Evolutionary conservation across 2,113 vertebrate species (phyloP).

Genomic region (Nothoprocta perdicaria): DNA sequence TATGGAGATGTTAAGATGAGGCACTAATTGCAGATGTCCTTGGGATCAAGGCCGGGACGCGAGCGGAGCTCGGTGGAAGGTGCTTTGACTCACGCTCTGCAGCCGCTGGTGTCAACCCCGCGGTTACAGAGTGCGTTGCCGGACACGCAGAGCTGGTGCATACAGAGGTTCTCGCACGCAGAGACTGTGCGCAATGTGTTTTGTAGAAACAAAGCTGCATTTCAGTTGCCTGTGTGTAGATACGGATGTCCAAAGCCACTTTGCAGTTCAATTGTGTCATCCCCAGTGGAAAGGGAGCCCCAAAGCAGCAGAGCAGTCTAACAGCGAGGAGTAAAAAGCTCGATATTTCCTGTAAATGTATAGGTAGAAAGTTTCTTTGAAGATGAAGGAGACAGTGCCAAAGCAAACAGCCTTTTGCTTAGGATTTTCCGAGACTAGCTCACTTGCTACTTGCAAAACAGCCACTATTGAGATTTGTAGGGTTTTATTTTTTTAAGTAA

Average conservation of each 20-base stretch:
- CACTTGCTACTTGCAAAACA: not conserved
- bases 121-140: constrained; percentile 32
- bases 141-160: constrained; percentile 19
- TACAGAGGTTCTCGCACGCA: constrained; percentile 19
- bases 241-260: constrained; percentile 41
- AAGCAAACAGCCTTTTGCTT: constrained; percentile 48
- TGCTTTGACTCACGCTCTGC: constrained; percentile 56
- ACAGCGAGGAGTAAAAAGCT: constrained; percentile 16
- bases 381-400: constrained; percentile 55
- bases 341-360: constrained; percentile 23
- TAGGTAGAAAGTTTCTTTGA: constrained; percentile 27
- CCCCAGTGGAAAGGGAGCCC: not conserved
- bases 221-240: constrained; percentile 51
- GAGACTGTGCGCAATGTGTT: not conserved
- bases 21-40: constrained; percentile 55
- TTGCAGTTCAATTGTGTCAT: constrained; percentile 38
- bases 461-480: constrained; percentile 16
- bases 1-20: constrained; percentile 66
- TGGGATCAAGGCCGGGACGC: constrained; percentile 61
- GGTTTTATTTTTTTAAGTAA: not conserved
- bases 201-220: constrained; percentile 37
- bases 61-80: constrained; percentile 53
- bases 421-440: constrained; percentile 24
- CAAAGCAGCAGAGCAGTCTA: constrained; percentile 17
- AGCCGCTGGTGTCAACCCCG: constrained; percentile 17